These are phyloP conservation scores for Ornithorhynchus anatinus DNA, from an alignment of 2,113 vertebrate genomes.

Conservation along the genomic window DNA sequence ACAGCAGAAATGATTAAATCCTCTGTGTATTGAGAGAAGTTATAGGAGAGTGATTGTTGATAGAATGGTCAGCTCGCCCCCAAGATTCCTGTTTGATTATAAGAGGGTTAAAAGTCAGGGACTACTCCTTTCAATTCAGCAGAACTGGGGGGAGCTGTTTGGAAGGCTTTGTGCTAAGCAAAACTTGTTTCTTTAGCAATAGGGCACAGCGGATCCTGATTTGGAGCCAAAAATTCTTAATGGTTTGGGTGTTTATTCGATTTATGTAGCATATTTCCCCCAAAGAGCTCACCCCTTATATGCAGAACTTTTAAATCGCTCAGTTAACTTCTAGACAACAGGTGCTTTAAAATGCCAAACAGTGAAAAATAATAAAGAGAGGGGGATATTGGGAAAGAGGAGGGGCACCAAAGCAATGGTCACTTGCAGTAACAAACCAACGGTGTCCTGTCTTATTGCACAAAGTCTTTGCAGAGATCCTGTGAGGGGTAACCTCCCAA, in stretches of 20 bases:
- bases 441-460: too few species aligned
- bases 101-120: too few species aligned
- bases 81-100: too few species aligned
- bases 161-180: background rate
- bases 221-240: background rate
- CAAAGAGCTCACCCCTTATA: background rate
- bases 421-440: too few species aligned
- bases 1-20: too few species aligned
- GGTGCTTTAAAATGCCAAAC: conserved; percentile 4
- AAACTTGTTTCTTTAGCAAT: conserved; percentile 11
- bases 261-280: background rate
- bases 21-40: too few species aligned
- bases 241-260: background rate
- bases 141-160: conserved; percentile 6
- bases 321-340: background rate
- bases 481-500: too few species aligned
- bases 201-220: conserved; percentile 2
- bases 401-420: too few species aligned
- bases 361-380: background rate
- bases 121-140: too few species aligned
- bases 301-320: background rate
- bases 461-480: too few species aligned
- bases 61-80: too few species aligned
- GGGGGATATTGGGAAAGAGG: background rate
- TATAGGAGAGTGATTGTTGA: too few species aligned